phyloP scores from a whole-genome alignment of 2,797 vertebrate genomes.

The Pantherophis vulpinus region DNA sequence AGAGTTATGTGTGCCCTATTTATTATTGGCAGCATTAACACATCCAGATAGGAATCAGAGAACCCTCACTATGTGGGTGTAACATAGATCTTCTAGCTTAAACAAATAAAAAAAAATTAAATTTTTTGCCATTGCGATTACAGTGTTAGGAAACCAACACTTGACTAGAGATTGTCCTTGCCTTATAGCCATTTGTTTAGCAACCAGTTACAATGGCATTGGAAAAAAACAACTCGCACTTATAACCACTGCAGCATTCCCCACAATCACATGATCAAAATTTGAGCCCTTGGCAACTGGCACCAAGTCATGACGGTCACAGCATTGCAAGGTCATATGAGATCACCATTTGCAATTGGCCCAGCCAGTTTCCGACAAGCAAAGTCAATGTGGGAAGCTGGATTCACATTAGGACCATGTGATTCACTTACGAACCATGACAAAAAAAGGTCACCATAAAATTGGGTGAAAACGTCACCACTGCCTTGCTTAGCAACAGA shows the following conservation, averaged over 20 bases:
- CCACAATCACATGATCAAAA: background rate
- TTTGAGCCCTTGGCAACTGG: background rate
- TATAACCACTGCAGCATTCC: background rate
- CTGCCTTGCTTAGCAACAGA: background rate
- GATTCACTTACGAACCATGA: background rate
- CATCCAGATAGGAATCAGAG: background rate
- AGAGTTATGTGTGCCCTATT: background rate
- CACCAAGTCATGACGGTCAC: too few species aligned
- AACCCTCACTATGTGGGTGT: background rate
- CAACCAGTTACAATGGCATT: background rate
- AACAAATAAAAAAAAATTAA: background rate
- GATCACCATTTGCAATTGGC: background rate
- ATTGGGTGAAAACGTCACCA: background rate
- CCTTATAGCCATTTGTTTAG: background rate
- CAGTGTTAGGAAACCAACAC: background rate
- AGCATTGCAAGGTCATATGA: background rate
- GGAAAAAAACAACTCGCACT: rapidly evolving
- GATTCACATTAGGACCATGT: background rate
- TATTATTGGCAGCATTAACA: background rate
- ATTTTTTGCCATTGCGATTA: background rate
- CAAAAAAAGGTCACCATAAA: background rate
- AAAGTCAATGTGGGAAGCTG: background rate
- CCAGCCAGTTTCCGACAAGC: background rate
- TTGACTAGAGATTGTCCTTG: background rate
- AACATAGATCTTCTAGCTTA: background rate